Conservation (phyloP, 2,888 invertebrate species). For the Drosophila nr. perissopoda region DNA sequence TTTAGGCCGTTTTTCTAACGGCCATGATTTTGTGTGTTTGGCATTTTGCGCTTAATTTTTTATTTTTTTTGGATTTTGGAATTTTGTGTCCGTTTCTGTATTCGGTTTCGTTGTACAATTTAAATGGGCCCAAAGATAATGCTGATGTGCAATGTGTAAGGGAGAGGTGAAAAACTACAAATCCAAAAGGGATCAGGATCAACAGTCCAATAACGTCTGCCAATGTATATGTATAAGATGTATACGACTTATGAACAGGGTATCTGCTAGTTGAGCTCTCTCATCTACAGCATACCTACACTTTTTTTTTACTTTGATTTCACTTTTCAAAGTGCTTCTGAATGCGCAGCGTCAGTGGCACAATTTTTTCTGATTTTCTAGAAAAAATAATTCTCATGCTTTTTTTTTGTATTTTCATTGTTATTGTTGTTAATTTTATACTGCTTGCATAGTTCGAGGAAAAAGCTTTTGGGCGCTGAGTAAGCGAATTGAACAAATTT, state of each 20-base stretch:
- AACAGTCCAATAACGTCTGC: neutral
- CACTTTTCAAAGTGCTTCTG: neutral
- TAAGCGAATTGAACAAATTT: conserved; percentile 9
- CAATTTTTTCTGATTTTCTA: neutral
- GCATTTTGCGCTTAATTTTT: conserved; percentile 31
- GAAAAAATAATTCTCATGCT: neutral
- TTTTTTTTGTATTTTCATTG: neutral
- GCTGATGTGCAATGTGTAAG: neutral
- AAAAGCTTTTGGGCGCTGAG: conserved; percentile 2
- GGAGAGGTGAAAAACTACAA: neutral
- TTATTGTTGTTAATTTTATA: conserved; percentile 4
- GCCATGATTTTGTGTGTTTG: conserved; percentile 48
- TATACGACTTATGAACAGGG: neutral
- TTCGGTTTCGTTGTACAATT: neutral
- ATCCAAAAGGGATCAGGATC: neutral
- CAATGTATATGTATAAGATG: neutral
- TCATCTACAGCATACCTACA: neutral
- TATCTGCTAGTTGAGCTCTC: neutral
- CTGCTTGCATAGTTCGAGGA: conserved; percentile 31
- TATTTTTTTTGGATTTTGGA: neutral
- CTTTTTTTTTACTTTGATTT: neutral
- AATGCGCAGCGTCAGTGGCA: neutral
- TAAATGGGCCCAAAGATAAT: neutral
- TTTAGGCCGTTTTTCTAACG: conserved; percentile 52
- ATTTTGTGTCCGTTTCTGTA: neutral